A percentile compares a stretch with the other conserved stretches of the same genome.
Evolutionary conservation across 23 tunicate genomes (phyloP).

Genomic region (Pegea sp.): DNA sequence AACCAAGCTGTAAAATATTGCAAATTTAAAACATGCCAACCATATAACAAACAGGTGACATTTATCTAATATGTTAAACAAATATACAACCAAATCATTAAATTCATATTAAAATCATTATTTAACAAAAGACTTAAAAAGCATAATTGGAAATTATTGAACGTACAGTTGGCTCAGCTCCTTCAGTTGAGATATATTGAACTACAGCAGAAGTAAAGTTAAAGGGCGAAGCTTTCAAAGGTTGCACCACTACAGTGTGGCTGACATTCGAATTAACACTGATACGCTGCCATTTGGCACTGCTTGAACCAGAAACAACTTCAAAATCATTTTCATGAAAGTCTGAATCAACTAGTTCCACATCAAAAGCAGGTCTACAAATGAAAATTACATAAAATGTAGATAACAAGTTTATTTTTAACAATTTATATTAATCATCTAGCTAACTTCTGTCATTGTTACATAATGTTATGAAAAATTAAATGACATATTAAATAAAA

Average conservation of each 20-base stretch:
- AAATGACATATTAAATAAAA: background rate
- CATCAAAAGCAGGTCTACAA: constrained; percentile 57
- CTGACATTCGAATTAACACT: constrained; percentile 36
- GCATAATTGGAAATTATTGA: background rate
- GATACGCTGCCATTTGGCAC: constrained; percentile 56
- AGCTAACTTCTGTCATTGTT: too few relatives aligned
- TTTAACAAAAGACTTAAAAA: background rate
- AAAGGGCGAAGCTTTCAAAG: constrained; percentile 19
- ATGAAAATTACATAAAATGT: background rate
- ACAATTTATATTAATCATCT: background rate
- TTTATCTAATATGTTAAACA: too few relatives aligned
- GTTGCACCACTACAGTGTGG: constrained; percentile 45
- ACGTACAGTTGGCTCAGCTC: constrained; percentile 62
- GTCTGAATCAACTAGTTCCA: constrained; percentile 64
- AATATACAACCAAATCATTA: too few relatives aligned
- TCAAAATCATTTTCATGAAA: constrained; percentile 61
- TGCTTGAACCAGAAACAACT: constrained; percentile 33
- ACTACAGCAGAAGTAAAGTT: constrained; percentile 83
- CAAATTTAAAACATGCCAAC: background rate
- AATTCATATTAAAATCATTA: background rate
- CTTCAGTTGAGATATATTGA: constrained; percentile 66
- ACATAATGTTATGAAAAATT: background rate
- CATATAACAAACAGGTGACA: too few relatives aligned
- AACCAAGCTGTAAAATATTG: constrained; percentile 37
- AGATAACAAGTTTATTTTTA: too few relatives aligned